phyloP scores from a whole-genome alignment of 2,888 invertebrate genomes.

The Zygogramma bicolorata region DNA sequence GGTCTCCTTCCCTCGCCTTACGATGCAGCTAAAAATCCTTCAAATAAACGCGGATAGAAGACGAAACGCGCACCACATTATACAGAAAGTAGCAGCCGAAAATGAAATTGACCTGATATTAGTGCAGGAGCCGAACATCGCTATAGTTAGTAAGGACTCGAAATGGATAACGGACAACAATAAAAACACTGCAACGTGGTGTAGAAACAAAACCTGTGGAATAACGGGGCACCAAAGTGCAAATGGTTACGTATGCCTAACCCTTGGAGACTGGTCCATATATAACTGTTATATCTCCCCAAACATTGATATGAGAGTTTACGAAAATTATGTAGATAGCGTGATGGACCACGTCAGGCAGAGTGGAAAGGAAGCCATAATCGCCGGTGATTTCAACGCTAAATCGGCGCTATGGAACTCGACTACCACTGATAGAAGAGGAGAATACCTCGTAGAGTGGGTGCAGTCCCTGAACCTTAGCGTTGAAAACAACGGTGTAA shows the following conservation, averaged over 20 bases:
- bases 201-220: neutral
- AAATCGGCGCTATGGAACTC: no score
- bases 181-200: neutral
- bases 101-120: neutral
- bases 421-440: no score
- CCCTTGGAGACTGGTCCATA: neutral
- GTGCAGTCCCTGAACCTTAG: neutral
- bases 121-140: neutral
- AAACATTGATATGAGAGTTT: constrained; percentile 1
- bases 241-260: neutral
- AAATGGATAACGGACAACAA: neutral
- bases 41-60: constrained; percentile 1
- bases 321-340: no score
- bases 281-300: neutral
- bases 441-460: no score
- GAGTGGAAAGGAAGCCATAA: no score
- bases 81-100: neutral
- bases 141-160: neutral
- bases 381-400: no score
- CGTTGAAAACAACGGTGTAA: neutral
- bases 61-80: neutral
- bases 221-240: neutral
- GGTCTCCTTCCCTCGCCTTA: neutral
- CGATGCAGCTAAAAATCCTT: neutral
- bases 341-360: no score